phyloP scores from a whole-genome alignment of 2,888 invertebrate genomes.

The Acrobasis consociella region DNA sequence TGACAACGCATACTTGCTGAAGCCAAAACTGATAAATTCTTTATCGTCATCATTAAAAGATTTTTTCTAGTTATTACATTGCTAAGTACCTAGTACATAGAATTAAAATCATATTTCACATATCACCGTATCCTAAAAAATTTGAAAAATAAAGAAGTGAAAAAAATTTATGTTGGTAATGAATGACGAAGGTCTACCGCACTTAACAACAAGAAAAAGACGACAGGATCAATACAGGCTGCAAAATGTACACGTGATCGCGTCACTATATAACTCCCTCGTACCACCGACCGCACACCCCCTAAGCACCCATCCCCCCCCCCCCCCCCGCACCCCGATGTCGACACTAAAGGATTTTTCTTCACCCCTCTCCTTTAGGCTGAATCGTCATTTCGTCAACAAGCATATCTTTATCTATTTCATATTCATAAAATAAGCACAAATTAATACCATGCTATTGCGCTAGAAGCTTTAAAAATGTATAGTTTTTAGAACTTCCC shows the following conservation, averaged over 20 bases:
- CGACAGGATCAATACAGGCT: slow-evolving; percentile 79
- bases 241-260: slow-evolving; percentile 82
- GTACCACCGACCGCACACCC: slow-evolving; percentile 69
- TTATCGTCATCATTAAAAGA: not conserved
- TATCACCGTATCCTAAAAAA: too few relatives aligned
- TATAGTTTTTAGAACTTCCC: not conserved
- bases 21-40: not conserved
- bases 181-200: slow-evolving; percentile 51
- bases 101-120: too few relatives aligned
- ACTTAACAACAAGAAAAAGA: slow-evolving; percentile 67
- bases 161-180: slow-evolving; percentile 33
- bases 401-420: not conserved
- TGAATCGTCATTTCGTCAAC: slow-evolving; percentile 38
- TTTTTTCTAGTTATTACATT: too few relatives aligned
- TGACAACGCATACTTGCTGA: not conserved
- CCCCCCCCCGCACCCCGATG: slow-evolving; percentile 62
- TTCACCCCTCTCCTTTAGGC: slow-evolving; percentile 49
- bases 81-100: too few relatives aligned
- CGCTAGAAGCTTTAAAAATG: not conserved
- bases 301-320: slow-evolving; percentile 68
- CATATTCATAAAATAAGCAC: not conserved
- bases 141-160: not conserved
- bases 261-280: slow-evolving; percentile 80
- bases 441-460: not conserved
- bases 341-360: slow-evolving; percentile 71